Evolutionary conservation across 2,888 invertebrate species (phyloP).

Genomic region (Proisotoma minuta): DNA sequence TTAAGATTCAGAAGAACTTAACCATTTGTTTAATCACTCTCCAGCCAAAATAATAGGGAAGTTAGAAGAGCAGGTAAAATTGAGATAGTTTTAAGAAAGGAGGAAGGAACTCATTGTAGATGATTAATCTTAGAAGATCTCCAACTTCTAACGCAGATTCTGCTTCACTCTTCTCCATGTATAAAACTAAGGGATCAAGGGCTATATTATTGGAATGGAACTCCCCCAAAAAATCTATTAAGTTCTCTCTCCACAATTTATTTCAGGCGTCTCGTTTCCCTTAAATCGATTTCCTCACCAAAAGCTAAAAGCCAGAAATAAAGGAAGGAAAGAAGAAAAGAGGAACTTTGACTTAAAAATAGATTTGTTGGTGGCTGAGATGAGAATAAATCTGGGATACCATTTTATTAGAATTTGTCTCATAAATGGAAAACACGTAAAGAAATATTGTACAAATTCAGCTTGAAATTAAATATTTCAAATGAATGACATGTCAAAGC

Average conservation of each 20-base stretch:
- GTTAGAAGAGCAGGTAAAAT: too few species aligned
- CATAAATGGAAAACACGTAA: too few species aligned
- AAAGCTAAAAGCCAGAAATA: background rate
- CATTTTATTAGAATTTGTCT: too few species aligned
- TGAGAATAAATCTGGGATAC: too few species aligned
- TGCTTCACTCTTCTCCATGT: background rate
- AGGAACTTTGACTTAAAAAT: background rate
- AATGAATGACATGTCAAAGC: too few species aligned
- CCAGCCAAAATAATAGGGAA: background rate
- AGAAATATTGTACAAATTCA: too few species aligned
- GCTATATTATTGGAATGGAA: background rate
- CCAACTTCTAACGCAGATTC: background rate
- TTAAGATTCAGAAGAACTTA: background rate
- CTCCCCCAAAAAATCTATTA: background rate
- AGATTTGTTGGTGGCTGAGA: background rate
- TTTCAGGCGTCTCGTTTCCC: background rate
- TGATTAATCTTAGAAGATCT: slow-evolving; percentile 9
- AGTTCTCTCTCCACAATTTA: background rate
- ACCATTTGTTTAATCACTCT: background rate
- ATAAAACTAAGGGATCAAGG: background rate
- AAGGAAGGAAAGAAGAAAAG: background rate
- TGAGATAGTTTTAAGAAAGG: too few species aligned
- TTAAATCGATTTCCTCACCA: slow-evolving; percentile 4
- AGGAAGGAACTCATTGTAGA: slow-evolving; percentile 9
- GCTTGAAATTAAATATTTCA: too few species aligned